A percentile compares a stretch with the other conserved stretches of the same genome.
Evolutionary conservation across 2,113 vertebrate genomes (phyloP).

Genomic region (Actenoides hombroni): DNA sequence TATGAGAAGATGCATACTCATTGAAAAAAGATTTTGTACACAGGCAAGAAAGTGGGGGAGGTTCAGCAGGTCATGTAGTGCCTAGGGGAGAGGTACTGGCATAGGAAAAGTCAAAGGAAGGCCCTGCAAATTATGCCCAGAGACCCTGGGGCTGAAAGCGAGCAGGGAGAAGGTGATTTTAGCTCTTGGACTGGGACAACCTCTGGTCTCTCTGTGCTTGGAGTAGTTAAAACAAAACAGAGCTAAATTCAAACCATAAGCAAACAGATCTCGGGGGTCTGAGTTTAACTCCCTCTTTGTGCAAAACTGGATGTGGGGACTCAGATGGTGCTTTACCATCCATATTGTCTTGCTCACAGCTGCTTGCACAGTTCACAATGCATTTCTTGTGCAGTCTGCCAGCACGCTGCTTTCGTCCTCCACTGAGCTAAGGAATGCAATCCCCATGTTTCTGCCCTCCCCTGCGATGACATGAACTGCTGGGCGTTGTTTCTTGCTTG

Average conservation of each 20-base stretch:
- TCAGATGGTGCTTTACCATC: conserved; percentile 35
- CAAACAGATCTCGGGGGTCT: background rate
- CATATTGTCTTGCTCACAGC: conserved; percentile 47
- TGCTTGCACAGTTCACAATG: conserved; percentile 35
- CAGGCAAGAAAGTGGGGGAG: background rate
- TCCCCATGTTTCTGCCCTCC: background rate
- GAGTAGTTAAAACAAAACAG: background rate
- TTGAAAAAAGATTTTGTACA: background rate
- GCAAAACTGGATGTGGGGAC: background rate
- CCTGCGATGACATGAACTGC: background rate
- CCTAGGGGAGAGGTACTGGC: background rate
- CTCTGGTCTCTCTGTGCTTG: background rate
- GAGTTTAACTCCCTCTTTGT: conserved; percentile 27
- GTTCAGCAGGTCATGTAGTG: background rate
- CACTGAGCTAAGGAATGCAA: background rate
- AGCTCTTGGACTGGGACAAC: background rate
- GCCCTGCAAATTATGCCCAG: background rate
- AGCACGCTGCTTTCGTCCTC: conserved; percentile 4
- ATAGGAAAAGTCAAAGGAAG: background rate
- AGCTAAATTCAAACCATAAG: conserved; percentile 29
- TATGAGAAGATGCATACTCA: background rate
- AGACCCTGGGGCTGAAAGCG: background rate
- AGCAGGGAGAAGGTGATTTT: background rate
- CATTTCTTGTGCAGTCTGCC: conserved; percentile 39
- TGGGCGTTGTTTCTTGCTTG: conserved; percentile 32